Evolutionary conservation across 2,888 invertebrate species (phyloP).

Genomic region (Sympetrum striolatum): DNA sequence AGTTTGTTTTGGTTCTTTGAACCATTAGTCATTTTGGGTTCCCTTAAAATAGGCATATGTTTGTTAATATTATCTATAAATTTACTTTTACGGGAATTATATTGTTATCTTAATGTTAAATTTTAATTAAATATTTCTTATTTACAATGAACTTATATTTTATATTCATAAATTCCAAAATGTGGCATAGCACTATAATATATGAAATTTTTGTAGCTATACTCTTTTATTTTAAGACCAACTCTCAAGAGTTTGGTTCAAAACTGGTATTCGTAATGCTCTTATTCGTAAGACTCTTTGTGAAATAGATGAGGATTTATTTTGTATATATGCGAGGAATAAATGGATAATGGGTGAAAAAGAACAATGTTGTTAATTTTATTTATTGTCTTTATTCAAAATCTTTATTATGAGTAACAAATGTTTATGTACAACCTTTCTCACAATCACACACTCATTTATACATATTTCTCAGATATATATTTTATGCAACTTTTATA

Average conservation of each 20-base stretch:
- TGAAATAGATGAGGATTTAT: background rate
- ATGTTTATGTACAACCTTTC: slow-evolving; percentile 37
- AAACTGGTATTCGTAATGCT: background rate
- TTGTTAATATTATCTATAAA: background rate
- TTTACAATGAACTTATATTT: background rate
- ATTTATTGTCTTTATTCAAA: slow-evolving; percentile 32
- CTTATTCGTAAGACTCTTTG: background rate
- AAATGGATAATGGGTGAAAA: background rate
- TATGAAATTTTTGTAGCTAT: too few species aligned
- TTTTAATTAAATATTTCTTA: background rate
- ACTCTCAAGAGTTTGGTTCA: too few species aligned
- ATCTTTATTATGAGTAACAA: slow-evolving; percentile 30
- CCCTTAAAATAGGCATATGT: background rate
- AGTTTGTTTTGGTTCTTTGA: background rate
- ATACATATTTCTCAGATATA: slow-evolving; percentile 31
- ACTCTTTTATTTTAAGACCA: too few species aligned
- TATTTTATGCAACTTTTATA: slow-evolving; percentile 4
- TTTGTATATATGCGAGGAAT: background rate
- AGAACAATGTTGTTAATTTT: background rate
- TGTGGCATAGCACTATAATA: too few species aligned
- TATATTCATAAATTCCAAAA: background rate
- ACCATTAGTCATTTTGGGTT: slow-evolving; percentile 24
- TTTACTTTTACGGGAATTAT: background rate
- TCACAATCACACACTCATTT: background rate
- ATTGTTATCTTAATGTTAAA: background rate